Percentiles rank a stretch among this genome's conserved stretches.
Evolutionary conservation across 2,797 vertebrate genomes (phyloP).

Genomic region (Prionace glauca): DNA sequence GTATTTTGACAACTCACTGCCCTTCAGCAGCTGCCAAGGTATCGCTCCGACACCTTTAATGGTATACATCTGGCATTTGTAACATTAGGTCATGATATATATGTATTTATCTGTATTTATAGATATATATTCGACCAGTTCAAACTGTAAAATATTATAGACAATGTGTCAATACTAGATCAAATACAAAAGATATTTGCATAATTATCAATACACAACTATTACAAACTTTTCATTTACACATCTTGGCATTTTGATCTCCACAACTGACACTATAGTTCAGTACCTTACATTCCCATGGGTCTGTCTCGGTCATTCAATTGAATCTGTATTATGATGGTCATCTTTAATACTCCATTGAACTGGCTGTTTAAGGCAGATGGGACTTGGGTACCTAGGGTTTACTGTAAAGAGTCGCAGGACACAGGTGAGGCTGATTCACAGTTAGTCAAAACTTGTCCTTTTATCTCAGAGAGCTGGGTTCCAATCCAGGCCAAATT

Average conservation of each 20-base stretch:
- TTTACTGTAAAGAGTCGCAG: not conserved
- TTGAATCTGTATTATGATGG: not conserved
- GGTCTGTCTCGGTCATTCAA: not conserved
- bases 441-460: not conserved
- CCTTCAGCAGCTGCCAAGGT: not conserved
- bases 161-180: slow-evolving; percentile 35
- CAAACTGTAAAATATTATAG: slow-evolving; percentile 35
- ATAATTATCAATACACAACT: slow-evolving; percentile 31
- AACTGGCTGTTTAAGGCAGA: not conserved
- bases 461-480: not conserved
- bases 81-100: slow-evolving; percentile 9
- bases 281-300: not conserved
- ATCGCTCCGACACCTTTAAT: not conserved
- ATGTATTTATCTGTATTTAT: slow-evolving; percentile 35
- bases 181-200: slow-evolving; percentile 39
- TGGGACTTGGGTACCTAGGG: not conserved
- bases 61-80: slow-evolving; percentile 6
- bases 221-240: slow-evolving; percentile 24
- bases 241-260: slow-evolving; percentile 17
- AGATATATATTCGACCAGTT: slow-evolving; percentile 31
- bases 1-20: not conserved
- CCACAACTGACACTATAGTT: not conserved
- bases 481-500: not conserved
- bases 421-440: not conserved
- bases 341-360: not conserved